Evolutionary conservation across 2,888 invertebrate species (phyloP).

Genomic region (Ennomos erosarius): DNA sequence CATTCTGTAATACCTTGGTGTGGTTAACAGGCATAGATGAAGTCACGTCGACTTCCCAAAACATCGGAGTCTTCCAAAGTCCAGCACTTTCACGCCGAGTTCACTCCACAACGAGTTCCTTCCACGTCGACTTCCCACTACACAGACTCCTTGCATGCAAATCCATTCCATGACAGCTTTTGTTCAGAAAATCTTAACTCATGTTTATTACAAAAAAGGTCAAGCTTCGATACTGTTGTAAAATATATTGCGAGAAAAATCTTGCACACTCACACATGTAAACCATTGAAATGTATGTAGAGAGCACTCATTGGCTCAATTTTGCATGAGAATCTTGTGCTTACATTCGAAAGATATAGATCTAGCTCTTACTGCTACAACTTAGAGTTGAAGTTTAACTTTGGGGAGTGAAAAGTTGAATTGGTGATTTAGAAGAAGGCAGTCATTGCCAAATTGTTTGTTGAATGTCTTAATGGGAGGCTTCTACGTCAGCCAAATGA

Average conservation of each 20-base stretch:
- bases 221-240: too few relatives aligned
- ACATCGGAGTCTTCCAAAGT: too few relatives aligned
- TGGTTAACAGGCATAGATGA: too few relatives aligned
- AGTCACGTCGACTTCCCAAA: too few relatives aligned
- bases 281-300: constrained; percentile 41
- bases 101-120: too few relatives aligned
- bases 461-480: constrained; percentile 57
- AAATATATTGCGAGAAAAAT: neutral
- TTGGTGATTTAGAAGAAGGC: constrained; percentile 21
- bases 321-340: constrained; percentile 26
- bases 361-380: neutral
- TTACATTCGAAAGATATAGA: neutral
- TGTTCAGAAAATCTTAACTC: too few relatives aligned
- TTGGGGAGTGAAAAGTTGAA: constrained; percentile 3
- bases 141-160: too few relatives aligned
- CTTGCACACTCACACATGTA: constrained; percentile 38
- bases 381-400: constrained; percentile 6
- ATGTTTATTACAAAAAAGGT: too few relatives aligned
- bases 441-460: constrained; percentile 60
- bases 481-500: constrained; percentile 54
- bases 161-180: too few relatives aligned
- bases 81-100: too few relatives aligned
- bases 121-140: too few relatives aligned
- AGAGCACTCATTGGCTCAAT: constrained; percentile 44
- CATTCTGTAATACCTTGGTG: too few relatives aligned